Conservation (phyloP, 2,113 vertebrate species). For the Saguinus imperator region DNA sequence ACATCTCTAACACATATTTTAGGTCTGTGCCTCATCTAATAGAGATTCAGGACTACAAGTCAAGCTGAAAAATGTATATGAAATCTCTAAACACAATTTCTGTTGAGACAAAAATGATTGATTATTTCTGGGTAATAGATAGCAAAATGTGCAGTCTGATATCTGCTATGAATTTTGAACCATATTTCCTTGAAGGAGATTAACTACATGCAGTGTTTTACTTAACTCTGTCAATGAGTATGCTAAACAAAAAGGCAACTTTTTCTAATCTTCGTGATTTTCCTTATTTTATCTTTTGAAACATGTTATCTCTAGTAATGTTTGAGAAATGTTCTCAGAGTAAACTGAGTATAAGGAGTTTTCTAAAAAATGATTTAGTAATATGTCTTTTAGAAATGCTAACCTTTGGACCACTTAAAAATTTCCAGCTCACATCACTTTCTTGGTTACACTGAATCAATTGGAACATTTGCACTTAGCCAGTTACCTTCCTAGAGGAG, state of each 20-base stretch:
- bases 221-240: constrained; percentile 35
- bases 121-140: constrained; percentile 58
- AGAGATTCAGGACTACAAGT: background rate
- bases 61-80: constrained; percentile 7
- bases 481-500: constrained; percentile 56
- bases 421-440: constrained; percentile 29
- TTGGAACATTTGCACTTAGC: constrained; percentile 64
- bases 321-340: constrained; percentile 50
- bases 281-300: constrained; percentile 30
- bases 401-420: constrained; percentile 54
- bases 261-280: constrained; percentile 58
- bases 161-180: constrained; percentile 35
- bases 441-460: constrained; percentile 64
- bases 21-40: constrained; percentile 23
- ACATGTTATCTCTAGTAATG: constrained; percentile 51
- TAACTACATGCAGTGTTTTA: background rate
- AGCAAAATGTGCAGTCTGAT: constrained; percentile 34
- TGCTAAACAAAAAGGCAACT: constrained; percentile 15
- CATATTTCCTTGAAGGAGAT: constrained; percentile 39
- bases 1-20: constrained; percentile 21
- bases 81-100: constrained; percentile 34
- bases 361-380: constrained; percentile 39
- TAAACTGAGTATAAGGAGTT: constrained; percentile 39
- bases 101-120: constrained; percentile 42
- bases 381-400: constrained; percentile 61